Evolutionary conservation across 2,113 vertebrate genomes (phyloP).

Genomic region (Pristiophorus japonicus): DNA sequence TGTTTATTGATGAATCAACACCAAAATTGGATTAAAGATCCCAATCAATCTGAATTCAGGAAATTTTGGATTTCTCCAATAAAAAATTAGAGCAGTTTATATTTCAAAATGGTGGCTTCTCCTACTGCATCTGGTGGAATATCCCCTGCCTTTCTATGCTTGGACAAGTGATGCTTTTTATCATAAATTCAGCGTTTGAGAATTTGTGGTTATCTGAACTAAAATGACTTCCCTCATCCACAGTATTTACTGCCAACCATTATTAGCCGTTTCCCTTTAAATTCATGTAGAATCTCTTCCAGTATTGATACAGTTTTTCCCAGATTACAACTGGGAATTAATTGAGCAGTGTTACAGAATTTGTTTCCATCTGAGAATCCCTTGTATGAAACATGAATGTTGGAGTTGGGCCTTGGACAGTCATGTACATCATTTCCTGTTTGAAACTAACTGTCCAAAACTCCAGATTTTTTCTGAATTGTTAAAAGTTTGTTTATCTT

Average conservation of each 20-base stretch:
- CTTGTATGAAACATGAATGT: neutral
- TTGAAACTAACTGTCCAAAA: no score
- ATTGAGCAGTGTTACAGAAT: neutral
- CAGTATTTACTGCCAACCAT: neutral
- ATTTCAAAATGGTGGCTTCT: neutral
- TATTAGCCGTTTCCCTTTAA: neutral
- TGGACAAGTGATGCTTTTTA: neutral
- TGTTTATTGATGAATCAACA: neutral
- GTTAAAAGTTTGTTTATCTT: neutral
- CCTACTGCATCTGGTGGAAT: neutral
- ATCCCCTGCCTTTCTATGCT: neutral
- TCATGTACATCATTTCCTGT: neutral
- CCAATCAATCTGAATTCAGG: neutral
- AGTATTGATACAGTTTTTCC: neutral
- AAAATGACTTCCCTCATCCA: neutral
- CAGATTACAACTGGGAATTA: neutral
- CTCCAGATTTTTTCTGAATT: neutral
- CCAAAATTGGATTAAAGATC: neutral
- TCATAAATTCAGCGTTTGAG: neutral
- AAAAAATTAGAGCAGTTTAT: neutral
- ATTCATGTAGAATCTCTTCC: neutral
- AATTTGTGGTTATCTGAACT: neutral
- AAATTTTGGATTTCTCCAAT: neutral
- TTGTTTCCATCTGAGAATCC: neutral
- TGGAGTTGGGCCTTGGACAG: neutral